Percentiles rank a stretch among this genome's conserved stretches.
Evolutionary conservation across 92 coral and sea anemone genomes (phyloP).

Genomic region (Actinernus sp.): DNA sequence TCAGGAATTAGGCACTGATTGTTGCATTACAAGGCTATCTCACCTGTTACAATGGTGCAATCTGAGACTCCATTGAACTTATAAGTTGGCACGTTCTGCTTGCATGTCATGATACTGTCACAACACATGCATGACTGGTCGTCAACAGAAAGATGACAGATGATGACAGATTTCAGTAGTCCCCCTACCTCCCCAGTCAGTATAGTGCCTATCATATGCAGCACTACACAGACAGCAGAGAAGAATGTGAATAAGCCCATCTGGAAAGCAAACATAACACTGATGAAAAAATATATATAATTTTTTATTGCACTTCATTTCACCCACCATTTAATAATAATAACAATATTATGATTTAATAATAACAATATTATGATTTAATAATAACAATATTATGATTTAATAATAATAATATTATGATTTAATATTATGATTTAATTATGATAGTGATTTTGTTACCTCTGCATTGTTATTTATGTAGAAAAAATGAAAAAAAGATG

Average conservation of each 20-base stretch:
- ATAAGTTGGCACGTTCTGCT: constrained; percentile 42
- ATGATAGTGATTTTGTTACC: too few relatives aligned
- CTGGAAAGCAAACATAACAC: constrained; percentile 66
- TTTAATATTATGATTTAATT: too few relatives aligned
- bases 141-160: constrained; percentile 50
- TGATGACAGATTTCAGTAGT: constrained; percentile 75
- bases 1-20: too few relatives aligned
- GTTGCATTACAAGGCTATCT: too few relatives aligned
- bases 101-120: constrained; percentile 63
- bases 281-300: not conserved
- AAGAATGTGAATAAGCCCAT: constrained; percentile 96
- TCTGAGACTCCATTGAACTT: constrained; percentile 81
- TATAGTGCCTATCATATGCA: constrained; percentile 93
- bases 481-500: too few relatives aligned
- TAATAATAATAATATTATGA: too few relatives aligned
- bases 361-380: too few relatives aligned
- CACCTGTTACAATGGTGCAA: constrained; percentile 68
- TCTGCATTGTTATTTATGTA: too few relatives aligned
- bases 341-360: too few relatives aligned
- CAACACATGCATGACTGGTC: constrained; percentile 79
- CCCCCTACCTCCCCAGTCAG: constrained; percentile 94
- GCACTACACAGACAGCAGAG: constrained; percentile 94
- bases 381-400: too few relatives aligned
- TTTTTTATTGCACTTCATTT: too few relatives aligned
- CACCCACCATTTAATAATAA: too few relatives aligned